Conservation (phyloP, 2,797 vertebrate genomes). For the Syngnathus rostellatus region DNA sequence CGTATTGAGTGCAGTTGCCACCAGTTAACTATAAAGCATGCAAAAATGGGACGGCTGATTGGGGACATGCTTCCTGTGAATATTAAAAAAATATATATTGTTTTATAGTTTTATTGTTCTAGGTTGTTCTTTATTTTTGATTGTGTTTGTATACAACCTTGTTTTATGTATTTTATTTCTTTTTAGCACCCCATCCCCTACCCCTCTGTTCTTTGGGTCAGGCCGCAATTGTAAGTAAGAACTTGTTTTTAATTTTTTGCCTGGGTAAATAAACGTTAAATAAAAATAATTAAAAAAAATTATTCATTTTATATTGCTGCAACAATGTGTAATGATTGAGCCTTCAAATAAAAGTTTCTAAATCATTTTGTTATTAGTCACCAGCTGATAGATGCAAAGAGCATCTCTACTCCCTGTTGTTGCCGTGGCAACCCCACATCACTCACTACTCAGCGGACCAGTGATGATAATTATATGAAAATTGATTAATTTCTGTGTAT, state of each 20-base stretch:
- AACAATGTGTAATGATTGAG: neutral
- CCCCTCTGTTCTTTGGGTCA: no score
- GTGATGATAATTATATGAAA: no score
- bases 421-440: neutral
- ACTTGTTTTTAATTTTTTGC: no score
- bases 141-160: no score
- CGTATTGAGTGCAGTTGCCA: neutral
- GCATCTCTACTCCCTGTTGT: neutral
- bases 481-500: neutral
- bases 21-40: constrained; percentile 1
- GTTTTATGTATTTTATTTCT: no score
- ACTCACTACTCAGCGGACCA: no score
- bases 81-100: neutral
- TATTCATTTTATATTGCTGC: neutral
- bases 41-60: constrained; percentile 2
- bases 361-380: neutral
- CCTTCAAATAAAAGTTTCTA: neutral
- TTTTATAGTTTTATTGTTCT: no score
- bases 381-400: neutral
- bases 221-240: no score
- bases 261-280: no score
- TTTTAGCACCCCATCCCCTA: no score
- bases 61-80: neutral
- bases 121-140: no score
- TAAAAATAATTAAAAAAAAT: neutral